Evolutionary conservation across 1,140 invertebrate genomes (phyloP).

Genomic region (Zaprionus ornatus): DNA sequence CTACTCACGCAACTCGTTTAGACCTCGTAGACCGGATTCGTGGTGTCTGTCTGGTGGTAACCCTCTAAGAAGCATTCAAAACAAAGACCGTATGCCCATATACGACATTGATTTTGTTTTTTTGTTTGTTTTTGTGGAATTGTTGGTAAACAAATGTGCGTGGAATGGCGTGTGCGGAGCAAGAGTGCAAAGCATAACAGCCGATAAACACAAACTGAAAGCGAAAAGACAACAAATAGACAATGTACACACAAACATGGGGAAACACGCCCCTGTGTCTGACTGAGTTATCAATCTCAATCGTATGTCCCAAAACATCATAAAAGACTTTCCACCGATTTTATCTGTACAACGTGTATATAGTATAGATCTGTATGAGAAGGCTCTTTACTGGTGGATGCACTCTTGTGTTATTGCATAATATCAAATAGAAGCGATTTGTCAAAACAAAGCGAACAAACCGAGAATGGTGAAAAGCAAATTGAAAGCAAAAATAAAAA

Average conservation of each 20-base stretch:
- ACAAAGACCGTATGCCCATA: constrained; percentile 18
- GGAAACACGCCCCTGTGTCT: constrained; percentile 54
- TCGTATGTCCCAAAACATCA: not conserved
- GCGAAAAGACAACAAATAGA: constrained; percentile 22
- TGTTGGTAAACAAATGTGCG: constrained; percentile 77
- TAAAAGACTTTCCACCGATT: constrained; percentile 30
- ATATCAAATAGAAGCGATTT: constrained; percentile 52
- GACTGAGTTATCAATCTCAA: not conserved
- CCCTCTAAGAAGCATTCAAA: not conserved
- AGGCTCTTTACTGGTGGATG: constrained; percentile 10
- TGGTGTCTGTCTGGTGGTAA: not conserved
- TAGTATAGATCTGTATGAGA: not conserved
- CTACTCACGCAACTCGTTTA: not conserved
- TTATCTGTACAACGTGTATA: constrained; percentile 5
- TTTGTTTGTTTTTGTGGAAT: constrained; percentile 31
- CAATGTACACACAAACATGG: constrained; percentile 25
- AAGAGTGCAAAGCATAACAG: constrained; percentile 41
- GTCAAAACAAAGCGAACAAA: constrained; percentile 60
- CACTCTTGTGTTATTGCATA: constrained; percentile 62
- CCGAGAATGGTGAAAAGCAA: constrained; percentile 9
- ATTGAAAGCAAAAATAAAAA: constrained; percentile 15
- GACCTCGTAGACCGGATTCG: not conserved
- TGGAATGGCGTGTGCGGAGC: constrained; percentile 52
- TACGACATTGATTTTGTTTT: constrained; percentile 38
- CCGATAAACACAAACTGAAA: constrained; percentile 51